Conservation (phyloP, 2,888 invertebrate genomes). For the Petrophora chlorosata region DNA sequence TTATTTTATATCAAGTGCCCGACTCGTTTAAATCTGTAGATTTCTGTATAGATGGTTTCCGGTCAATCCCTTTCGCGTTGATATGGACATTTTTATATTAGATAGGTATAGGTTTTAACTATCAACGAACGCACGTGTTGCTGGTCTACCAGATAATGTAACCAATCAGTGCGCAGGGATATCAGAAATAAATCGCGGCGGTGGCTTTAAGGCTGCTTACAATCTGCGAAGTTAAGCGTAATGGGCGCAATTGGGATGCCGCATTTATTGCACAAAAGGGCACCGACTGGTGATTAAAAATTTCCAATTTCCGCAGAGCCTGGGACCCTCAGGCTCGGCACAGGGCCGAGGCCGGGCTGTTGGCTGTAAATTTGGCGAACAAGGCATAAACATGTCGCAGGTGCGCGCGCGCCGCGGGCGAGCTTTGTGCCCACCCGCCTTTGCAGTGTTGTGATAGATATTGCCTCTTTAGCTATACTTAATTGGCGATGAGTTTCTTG, state of each 20-base stretch:
- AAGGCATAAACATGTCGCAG: conserved; percentile 75
- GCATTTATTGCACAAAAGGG: conserved; percentile 51
- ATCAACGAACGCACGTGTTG: conserved; percentile 7
- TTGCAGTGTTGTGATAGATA: conserved; percentile 11
- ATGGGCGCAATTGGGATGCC: conserved; percentile 41
- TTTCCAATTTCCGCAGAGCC: conserved; percentile 64
- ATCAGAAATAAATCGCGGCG: conserved; percentile 58
- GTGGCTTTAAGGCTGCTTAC: conserved; percentile 57
- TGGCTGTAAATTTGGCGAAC: conserved; percentile 72
- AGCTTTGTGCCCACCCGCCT: conserved; percentile 54
- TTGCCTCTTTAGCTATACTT: conserved; percentile 1
- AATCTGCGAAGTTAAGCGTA: conserved; percentile 52
- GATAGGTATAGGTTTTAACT: too few species aligned
- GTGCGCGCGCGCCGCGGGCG: conserved; percentile 56
- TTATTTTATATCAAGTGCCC: conserved; percentile 1
- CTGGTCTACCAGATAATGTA: conserved; percentile 42
- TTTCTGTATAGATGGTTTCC: too few species aligned
- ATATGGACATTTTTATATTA: too few species aligned
- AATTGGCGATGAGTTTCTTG: neutral
- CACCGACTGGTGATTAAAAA: conserved; percentile 70
- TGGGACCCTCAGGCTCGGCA: conserved; percentile 28
- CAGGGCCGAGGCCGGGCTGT: conserved; percentile 30
- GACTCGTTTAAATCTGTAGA: too few species aligned
- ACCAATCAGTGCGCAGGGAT: conserved; percentile 44
- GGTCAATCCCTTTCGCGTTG: too few species aligned